A percentile compares a stretch with the other conserved stretches of the same genome.
Conservation (phyloP, 2,113 vertebrate genomes). For the Lycocorax pyrrhopterus region DNA sequence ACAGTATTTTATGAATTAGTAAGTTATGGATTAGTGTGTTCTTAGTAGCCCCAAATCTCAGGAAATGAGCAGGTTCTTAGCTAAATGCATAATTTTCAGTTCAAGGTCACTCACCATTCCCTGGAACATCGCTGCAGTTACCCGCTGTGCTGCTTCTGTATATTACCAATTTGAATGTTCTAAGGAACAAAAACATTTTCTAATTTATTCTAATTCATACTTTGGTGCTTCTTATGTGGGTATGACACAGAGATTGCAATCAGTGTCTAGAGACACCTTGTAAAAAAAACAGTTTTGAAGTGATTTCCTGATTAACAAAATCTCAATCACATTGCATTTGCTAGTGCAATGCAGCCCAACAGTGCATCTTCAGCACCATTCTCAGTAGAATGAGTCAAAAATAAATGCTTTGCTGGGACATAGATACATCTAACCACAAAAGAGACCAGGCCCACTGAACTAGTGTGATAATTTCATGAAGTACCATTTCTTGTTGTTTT, state of each 20-base stretch:
- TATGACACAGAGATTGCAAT: not conserved
- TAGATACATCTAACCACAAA: not conserved
- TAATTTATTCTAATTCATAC: not conserved
- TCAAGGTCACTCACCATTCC: not conserved
- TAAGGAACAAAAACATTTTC: not conserved
- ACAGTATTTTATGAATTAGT: not conserved
- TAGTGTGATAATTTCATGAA: not conserved
- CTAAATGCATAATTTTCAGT: not conserved
- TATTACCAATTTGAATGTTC: not conserved
- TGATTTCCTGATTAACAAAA: not conserved
- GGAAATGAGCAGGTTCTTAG: not conserved
- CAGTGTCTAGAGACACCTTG: not conserved
- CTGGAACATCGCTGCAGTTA: not conserved
- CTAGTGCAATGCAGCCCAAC: not conserved
- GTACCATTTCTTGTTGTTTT: not conserved
- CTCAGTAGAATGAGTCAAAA: not conserved
- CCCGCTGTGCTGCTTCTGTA: not conserved
- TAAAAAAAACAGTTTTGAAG: not conserved
- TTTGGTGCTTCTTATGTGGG: not conserved
- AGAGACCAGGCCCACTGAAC: not conserved
- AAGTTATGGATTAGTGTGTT: not conserved
- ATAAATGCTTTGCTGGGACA: not conserved
- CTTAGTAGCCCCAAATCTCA: not conserved
- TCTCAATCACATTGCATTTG: not conserved
- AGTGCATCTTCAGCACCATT: not conserved